These are phyloP conservation scores for Diarsia rubi DNA, from an alignment of 2,888 invertebrate species.

Conservation along the genomic window DNA sequence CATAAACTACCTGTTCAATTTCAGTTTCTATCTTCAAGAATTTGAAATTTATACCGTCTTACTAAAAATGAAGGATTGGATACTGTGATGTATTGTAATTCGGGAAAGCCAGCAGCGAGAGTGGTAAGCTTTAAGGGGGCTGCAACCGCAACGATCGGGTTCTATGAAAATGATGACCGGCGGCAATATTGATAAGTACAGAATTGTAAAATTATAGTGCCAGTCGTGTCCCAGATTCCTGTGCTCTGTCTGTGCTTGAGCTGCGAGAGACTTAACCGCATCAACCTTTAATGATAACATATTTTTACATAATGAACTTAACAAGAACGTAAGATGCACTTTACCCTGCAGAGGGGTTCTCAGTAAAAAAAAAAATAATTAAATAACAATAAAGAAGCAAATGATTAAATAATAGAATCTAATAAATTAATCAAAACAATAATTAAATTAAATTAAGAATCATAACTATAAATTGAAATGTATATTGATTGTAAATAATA, in stretches of 20 bases:
- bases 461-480: no score
- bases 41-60: neutral
- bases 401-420: no score
- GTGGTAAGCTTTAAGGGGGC: neutral
- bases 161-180: neutral
- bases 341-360: no score
- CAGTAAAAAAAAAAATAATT: no score
- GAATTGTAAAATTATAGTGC: neutral
- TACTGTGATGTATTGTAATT: neutral
- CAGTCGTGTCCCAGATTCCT: neutral
- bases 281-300: neutral
- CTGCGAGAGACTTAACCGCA: neutral
- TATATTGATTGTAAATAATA: no score
- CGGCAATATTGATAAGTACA: neutral
- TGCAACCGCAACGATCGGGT: no score
- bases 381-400: no score
- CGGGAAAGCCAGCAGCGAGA: neutral
- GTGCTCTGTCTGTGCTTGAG: neutral
- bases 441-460: no score
- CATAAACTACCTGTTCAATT: neutral
- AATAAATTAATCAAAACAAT: no score
- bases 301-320: no score
- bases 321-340: no score
- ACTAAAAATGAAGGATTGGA: constrained; percentile 2
- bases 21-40: no score